phyloP scores from a whole-genome alignment of 2,113 vertebrate genomes.

The Nesogale talazaci region DNA sequence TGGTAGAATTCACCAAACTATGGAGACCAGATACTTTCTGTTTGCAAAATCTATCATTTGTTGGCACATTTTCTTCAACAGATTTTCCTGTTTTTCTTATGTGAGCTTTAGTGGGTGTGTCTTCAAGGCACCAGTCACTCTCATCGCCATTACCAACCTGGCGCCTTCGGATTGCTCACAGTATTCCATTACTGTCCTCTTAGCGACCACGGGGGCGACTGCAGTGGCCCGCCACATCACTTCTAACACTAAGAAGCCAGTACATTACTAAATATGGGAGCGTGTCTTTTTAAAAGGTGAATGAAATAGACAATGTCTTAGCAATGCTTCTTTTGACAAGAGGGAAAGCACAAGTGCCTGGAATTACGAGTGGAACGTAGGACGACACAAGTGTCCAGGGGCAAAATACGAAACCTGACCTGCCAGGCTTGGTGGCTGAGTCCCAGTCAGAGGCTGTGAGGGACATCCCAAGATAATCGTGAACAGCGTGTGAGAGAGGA shows the following conservation, averaged over 20 bases:
- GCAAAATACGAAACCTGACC: too few species aligned
- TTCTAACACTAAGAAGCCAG: not conserved
- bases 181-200: not conserved
- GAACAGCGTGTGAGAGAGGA: not conserved
- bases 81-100: not conserved
- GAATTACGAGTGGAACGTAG: not conserved
- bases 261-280: not conserved
- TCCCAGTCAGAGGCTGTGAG: not conserved
- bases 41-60: not conserved
- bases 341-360: not conserved
- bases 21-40: not conserved
- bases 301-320: not conserved
- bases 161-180: not conserved
- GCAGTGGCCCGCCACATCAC: not conserved
- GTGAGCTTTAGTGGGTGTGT: not conserved
- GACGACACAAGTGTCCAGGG: not conserved
- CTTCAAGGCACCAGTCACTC: not conserved
- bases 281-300: not conserved
- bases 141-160: not conserved
- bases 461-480: not conserved
- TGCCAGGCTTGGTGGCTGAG: too few species aligned
- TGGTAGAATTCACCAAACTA: not conserved
- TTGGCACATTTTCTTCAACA: not conserved
- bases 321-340: not conserved
- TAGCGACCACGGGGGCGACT: not conserved